A percentile compares a stretch with the other conserved stretches of the same genome.
Conservation (phyloP, 1,140 invertebrate genomes). For the Chrysopa pallens region DNA sequence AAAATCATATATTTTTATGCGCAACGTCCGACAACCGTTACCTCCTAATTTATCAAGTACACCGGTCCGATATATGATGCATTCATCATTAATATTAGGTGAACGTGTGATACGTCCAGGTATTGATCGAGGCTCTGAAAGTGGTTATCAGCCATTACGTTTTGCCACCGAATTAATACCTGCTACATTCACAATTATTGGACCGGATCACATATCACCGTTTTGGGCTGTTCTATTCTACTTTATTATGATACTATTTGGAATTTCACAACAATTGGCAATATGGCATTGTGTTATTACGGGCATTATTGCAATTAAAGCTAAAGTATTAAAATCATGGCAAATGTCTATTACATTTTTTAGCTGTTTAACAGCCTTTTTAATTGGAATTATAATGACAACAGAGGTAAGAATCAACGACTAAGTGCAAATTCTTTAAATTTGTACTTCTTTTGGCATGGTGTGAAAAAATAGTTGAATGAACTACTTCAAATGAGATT, state of each 20-base stretch:
- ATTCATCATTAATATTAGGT: conserved; percentile 52
- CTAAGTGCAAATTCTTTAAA: background rate
- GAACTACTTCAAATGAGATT: too few relatives aligned
- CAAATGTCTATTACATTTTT: conserved; percentile 75
- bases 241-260: conserved; percentile 67
- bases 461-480: too few relatives aligned
- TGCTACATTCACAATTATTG: conserved; percentile 54
- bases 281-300: conserved; percentile 58
- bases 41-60: conserved; percentile 25
- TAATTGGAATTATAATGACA: conserved; percentile 71
- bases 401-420: conserved; percentile 49
- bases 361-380: conserved; percentile 62
- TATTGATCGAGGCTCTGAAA: conserved; percentile 30
- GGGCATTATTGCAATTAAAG: conserved; percentile 60
- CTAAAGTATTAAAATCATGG: conserved; percentile 50
- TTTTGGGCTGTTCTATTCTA: conserved; percentile 81
- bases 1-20: conserved; percentile 52
- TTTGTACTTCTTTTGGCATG: background rate
- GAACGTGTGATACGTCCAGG: conserved; percentile 39
- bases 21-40: conserved; percentile 27
- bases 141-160: conserved; percentile 60
- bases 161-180: conserved; percentile 73
- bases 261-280: conserved; percentile 57
- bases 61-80: conserved; percentile 44
- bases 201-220: conserved; percentile 48